Conservation (phyloP, 2,888 invertebrate species). For the Seladonia tumulorum region DNA sequence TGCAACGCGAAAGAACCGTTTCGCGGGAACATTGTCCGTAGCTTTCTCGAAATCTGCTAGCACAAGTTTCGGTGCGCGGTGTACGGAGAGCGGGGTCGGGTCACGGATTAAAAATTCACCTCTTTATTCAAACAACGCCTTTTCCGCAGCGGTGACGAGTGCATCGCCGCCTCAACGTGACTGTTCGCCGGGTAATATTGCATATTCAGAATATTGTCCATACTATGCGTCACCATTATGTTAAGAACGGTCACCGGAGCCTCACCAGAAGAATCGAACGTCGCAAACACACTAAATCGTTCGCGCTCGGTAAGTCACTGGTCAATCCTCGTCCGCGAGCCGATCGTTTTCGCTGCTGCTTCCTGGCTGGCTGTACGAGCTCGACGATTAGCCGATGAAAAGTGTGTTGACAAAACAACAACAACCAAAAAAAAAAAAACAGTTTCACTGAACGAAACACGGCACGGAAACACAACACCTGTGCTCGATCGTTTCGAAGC, state of each 20-base stretch:
- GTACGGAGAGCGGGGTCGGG: neutral
- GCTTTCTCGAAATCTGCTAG: neutral
- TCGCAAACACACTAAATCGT: neutral
- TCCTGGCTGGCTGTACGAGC: neutral
- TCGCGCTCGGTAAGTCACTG: neutral
- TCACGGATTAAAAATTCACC: conserved; percentile 70
- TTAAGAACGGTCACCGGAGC: neutral
- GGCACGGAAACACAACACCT: neutral
- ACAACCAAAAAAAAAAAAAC: too few relatives aligned
- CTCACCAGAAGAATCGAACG: conserved; percentile 3
- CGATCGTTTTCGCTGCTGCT: neutral
- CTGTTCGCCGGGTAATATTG: conserved; percentile 78
- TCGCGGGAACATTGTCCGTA: too few relatives aligned
- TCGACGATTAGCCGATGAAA: neutral
- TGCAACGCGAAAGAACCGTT: neutral
- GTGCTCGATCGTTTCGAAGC: neutral
- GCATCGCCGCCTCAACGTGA: conserved; percentile 72
- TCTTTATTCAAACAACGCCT: conserved; percentile 81
- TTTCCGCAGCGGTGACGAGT: conserved; percentile 78
- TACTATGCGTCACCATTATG: conserved; percentile 82
- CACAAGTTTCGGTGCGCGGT: too few relatives aligned
- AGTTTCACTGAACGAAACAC: neutral
- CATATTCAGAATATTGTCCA: conserved; percentile 83
- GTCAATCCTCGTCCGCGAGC: neutral
- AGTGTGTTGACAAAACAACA: neutral